phyloP scores from a whole-genome alignment of 2,888 invertebrate species.

The Selenia dentaria region DNA sequence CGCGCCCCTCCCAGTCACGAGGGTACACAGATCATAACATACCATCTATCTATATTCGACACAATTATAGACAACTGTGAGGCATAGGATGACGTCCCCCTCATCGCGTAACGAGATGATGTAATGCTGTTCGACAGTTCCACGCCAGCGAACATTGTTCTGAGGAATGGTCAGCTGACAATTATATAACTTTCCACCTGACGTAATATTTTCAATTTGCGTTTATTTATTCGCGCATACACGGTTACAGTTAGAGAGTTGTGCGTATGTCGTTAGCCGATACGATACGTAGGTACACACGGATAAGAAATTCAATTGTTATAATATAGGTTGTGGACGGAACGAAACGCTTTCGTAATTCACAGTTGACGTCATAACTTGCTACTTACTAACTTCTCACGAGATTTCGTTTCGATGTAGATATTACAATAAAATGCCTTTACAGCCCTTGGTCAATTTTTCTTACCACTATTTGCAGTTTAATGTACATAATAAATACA shows the following conservation, averaged over 20 bases:
- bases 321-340: no score
- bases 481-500: no score
- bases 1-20: slow-evolving; percentile 34
- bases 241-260: slow-evolving; percentile 7
- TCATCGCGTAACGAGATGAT: slow-evolving; percentile 53
- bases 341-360: no score
- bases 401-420: no score
- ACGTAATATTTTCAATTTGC: slow-evolving; percentile 30
- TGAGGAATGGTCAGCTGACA: slow-evolving; percentile 35
- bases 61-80: slow-evolving; percentile 40
- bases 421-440: no score
- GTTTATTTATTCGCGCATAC: slow-evolving; percentile 12
- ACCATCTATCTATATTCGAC: slow-evolving; percentile 48
- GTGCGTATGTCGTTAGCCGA: slow-evolving; percentile 1
- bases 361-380: slow-evolving; percentile 10
- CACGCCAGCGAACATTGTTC: slow-evolving; percentile 45
- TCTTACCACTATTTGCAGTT: no score
- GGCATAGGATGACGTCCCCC: slow-evolving; percentile 55
- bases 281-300: not conserved
- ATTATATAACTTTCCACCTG: slow-evolving; percentile 28
- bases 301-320: not conserved
- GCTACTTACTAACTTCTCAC: no score
- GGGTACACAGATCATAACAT: slow-evolving; percentile 33
- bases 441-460: no score
- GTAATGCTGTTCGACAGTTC: slow-evolving; percentile 55